A percentile compares a stretch with the other conserved stretches of the same genome.
These are phyloP conservation scores for Sphaerodactylus townsendi DNA, from an alignment of 2,113 vertebrate species.

Conservation along the genomic window DNA sequence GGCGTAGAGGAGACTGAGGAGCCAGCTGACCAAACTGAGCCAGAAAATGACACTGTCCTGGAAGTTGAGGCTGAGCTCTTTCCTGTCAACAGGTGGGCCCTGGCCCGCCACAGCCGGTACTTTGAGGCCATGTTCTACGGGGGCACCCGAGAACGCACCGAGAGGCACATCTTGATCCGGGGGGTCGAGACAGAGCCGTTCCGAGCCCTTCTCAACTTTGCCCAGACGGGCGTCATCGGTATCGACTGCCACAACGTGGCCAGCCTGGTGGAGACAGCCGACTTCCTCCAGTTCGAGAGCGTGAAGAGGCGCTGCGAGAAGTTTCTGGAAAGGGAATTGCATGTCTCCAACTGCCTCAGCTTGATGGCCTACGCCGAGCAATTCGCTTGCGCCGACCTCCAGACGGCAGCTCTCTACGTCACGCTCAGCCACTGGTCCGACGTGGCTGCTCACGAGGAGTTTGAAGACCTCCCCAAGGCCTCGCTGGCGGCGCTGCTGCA, in stretches of 20 bases:
- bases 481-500: slow-evolving; percentile 75
- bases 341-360: slow-evolving; percentile 85
- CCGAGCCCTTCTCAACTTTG: slow-evolving; percentile 76
- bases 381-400: slow-evolving; percentile 75
- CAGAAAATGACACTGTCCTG: slow-evolving; percentile 64
- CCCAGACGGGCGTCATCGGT: slow-evolving; percentile 64
- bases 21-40: slow-evolving; percentile 28
- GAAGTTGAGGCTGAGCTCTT: slow-evolving; percentile 78
- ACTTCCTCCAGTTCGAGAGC: slow-evolving; percentile 82
- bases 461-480: slow-evolving; percentile 79
- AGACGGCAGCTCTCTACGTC: slow-evolving; percentile 74
- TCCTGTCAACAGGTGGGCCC: slow-evolving; percentile 75
- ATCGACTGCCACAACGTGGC: slow-evolving; percentile 78
- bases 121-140: slow-evolving; percentile 88
- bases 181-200: slow-evolving; percentile 76
- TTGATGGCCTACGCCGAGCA: slow-evolving; percentile 83
- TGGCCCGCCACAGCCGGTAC: slow-evolving; percentile 81
- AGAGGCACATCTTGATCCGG: slow-evolving; percentile 75
- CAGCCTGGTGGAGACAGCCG: slow-evolving; percentile 82
- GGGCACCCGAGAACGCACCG: slow-evolving; percentile 75
- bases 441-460: slow-evolving; percentile 74
- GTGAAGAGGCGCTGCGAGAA: slow-evolving; percentile 82
- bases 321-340: slow-evolving; percentile 85
- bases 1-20: slow-evolving; percentile 15
- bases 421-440: slow-evolving; percentile 83